Percentiles rank a stretch among this genome's conserved stretches.
Evolutionary conservation across 2,888 invertebrate genomes (phyloP).

Genomic region (Thysanoteuthis rhombus): DNA sequence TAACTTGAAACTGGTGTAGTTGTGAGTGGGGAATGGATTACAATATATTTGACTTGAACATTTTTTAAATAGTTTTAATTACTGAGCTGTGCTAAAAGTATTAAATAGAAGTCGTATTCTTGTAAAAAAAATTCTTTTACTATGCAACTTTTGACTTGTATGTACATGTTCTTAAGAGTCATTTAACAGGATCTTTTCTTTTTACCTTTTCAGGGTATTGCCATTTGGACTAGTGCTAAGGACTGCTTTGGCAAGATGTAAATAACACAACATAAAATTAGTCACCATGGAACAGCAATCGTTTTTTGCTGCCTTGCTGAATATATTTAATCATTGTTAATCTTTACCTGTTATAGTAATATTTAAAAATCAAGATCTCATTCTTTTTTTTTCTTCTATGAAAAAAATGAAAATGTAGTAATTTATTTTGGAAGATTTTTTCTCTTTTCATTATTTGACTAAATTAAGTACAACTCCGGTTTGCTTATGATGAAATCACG

Average conservation of each 20-base stretch:
- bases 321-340: neutral
- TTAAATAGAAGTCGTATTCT: no score
- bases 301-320: neutral
- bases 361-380: neutral
- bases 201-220: slow-evolving; percentile 54
- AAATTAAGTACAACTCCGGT: neutral
- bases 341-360: neutral
- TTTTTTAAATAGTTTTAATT: no score
- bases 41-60: no score
- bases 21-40: no score
- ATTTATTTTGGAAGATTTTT: neutral
- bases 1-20: no score
- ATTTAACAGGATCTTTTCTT: no score
- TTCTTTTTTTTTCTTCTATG: neutral
- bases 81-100: no score
- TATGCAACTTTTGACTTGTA: no score
- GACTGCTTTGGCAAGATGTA: slow-evolving; percentile 62
- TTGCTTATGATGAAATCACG: no score
- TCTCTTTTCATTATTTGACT: neutral
- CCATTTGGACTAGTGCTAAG: slow-evolving; percentile 62
- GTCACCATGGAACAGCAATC: neutral
- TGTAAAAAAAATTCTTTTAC: no score
- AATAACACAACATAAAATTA: slow-evolving; percentile 1
- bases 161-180: no score
- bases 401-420: no score